A percentile compares a stretch with the other conserved stretches of the same genome.
phyloP scores from a whole-genome alignment of 2,113 vertebrate species.

The Polypterus senegalus region DNA sequence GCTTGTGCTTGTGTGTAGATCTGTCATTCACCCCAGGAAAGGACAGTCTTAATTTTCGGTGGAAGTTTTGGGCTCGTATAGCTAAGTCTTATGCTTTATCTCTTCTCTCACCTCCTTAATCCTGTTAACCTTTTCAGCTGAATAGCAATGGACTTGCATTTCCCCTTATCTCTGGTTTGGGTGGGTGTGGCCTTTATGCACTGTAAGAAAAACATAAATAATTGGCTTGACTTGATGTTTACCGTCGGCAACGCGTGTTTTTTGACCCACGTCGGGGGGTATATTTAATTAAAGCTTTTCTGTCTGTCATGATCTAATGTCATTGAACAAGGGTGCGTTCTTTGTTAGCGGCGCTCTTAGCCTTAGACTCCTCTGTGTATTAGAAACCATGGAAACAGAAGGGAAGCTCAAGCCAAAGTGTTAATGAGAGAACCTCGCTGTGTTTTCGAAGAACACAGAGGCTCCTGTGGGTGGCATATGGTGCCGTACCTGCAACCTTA shows the following conservation, averaged over 20 bases:
- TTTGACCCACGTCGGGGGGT: constrained; percentile 48
- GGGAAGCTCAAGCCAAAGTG: constrained; percentile 78
- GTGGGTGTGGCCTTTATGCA: too few relatives aligned
- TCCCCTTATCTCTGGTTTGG: too few relatives aligned
- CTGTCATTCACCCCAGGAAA: too few relatives aligned
- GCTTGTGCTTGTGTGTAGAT: too few relatives aligned
- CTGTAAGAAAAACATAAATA: too few relatives aligned
- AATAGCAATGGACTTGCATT: too few relatives aligned
- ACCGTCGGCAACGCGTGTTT: constrained; percentile 5
- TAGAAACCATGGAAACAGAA: constrained; percentile 74
- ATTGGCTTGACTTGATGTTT: too few relatives aligned
- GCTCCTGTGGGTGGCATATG: constrained; percentile 63
- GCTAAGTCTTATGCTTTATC: too few relatives aligned
- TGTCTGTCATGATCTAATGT: constrained; percentile 70
- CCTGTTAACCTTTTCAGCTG: too few relatives aligned
- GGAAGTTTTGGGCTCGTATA: too few relatives aligned
- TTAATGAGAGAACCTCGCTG: constrained; percentile 77
- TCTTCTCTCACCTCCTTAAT: too few relatives aligned
- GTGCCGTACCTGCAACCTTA: constrained; percentile 46
- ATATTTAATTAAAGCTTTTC: constrained; percentile 61
- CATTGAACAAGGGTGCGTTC: constrained; percentile 72
- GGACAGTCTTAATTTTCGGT: too few relatives aligned
- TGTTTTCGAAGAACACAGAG: constrained; percentile 59
- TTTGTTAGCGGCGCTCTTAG: constrained; percentile 65
- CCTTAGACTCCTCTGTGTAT: constrained; percentile 72